These are phyloP conservation scores for Lithophane semibrunnea DNA, from an alignment of 2,888 invertebrate species.

Conservation along the genomic window DNA sequence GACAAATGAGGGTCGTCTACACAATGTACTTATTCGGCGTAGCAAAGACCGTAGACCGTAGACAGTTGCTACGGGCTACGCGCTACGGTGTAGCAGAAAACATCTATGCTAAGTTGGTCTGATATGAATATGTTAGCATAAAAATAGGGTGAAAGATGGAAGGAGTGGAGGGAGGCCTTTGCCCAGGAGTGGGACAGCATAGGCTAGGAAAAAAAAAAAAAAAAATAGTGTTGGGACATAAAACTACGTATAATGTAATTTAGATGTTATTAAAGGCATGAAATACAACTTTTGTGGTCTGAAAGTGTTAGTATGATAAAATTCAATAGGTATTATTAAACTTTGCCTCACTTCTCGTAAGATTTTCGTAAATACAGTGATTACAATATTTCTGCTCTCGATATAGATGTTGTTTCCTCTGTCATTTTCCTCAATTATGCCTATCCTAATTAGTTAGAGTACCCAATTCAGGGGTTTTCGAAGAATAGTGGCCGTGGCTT, in stretches of 20 bases:
- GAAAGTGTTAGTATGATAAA: not conserved
- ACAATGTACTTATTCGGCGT: constrained; percentile 14
- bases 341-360: not conserved
- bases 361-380: constrained; percentile 21
- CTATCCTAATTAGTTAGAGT: constrained; percentile 17
- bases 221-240: not conserved
- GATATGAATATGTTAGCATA: constrained; percentile 10
- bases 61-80: constrained; percentile 60
- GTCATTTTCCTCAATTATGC: constrained; percentile 41
- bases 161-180: no score
- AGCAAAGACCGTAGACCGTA: constrained; percentile 37
- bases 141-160: no score
- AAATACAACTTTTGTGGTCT: not conserved
- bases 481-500: not conserved
- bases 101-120: constrained; percentile 10
- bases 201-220: no score
- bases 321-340: not conserved
- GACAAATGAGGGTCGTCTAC: constrained; percentile 51
- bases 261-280: not conserved
- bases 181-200: no score
- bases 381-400: constrained; percentile 8
- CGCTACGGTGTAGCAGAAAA: constrained; percentile 54
- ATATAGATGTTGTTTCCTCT: constrained; percentile 14
- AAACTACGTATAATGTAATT: not conserved
- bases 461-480: constrained; percentile 5